phyloP scores from a whole-genome alignment of 2,113 vertebrate genomes.

The Corapipo altera region DNA sequence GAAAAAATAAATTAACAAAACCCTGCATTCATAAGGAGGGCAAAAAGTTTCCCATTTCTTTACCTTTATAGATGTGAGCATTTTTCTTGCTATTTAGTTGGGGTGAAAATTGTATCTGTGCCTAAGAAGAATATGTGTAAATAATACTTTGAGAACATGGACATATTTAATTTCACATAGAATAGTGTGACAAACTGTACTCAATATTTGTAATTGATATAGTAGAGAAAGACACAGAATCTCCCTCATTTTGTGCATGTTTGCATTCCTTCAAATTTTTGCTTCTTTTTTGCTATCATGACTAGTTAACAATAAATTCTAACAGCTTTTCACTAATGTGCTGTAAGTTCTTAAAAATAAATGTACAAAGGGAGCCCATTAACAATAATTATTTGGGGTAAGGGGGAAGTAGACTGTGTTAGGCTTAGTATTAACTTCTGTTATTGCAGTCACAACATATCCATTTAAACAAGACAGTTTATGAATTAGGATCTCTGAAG shows the following conservation, averaged over 20 bases:
- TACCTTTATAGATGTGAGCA: not conserved
- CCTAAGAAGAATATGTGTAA: not conserved
- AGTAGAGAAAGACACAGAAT: not conserved
- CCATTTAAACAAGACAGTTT: not conserved
- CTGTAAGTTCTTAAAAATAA: not conserved
- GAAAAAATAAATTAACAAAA: not conserved
- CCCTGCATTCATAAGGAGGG: not conserved
- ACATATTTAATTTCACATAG: not conserved
- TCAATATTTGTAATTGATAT: not conserved
- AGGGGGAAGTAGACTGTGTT: not conserved
- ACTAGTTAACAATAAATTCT: not conserved
- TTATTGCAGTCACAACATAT: not conserved
- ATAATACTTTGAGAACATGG: not conserved
- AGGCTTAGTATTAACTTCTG: not conserved
- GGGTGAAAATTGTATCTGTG: not conserved
- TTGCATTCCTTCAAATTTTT: not conserved
- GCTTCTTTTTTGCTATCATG: not conserved
- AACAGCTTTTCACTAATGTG: not conserved
- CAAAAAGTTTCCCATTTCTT: not conserved
- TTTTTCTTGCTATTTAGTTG: not conserved
- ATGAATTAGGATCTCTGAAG: not conserved
- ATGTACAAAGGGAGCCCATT: not conserved
- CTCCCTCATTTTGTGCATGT: not conserved
- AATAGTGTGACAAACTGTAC: not conserved
- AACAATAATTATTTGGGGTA: not conserved